These are phyloP conservation scores for Atta texana DNA, from an alignment of 1,140 invertebrate genomes.

Conservation along the genomic window DNA sequence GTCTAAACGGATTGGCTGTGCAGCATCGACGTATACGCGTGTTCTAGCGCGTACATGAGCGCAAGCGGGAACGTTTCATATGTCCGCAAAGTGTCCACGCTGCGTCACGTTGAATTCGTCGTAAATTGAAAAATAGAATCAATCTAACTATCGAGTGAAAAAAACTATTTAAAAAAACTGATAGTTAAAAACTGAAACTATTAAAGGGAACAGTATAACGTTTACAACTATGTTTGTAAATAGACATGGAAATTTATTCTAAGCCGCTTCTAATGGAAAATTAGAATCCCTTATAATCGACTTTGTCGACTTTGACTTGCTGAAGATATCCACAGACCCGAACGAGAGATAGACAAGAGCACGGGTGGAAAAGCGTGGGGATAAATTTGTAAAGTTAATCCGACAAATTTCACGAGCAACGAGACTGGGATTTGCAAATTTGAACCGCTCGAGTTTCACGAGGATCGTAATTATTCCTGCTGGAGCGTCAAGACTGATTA, in stretches of 20 bases:
- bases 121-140: not conserved
- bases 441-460: conserved; percentile 42
- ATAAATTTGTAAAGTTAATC: conserved; percentile 66
- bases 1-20: conserved; percentile 47
- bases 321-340: not conserved
- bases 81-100: not conserved
- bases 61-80: conserved; percentile 3
- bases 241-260: not conserved
- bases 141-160: not conserved
- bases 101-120: not conserved
- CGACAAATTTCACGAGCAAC: conserved; percentile 60
- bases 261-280: conserved; percentile 9
- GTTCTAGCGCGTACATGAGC: conserved; percentile 29
- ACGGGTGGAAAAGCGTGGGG: conserved; percentile 8
- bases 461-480: conserved; percentile 52
- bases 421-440: conserved; percentile 63
- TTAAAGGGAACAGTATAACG: not conserved
- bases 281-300: conserved; percentile 35
- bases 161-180: not conserved
- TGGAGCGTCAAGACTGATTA: conserved; percentile 61
- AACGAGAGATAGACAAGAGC: not conserved
- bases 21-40: conserved; percentile 31
- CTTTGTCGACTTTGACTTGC: conserved; percentile 23
- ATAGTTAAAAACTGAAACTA: not conserved
- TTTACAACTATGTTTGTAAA: not conserved